phyloP scores from a whole-genome alignment of 2,888 invertebrate genomes.

The Horisme vitalbata region DNA sequence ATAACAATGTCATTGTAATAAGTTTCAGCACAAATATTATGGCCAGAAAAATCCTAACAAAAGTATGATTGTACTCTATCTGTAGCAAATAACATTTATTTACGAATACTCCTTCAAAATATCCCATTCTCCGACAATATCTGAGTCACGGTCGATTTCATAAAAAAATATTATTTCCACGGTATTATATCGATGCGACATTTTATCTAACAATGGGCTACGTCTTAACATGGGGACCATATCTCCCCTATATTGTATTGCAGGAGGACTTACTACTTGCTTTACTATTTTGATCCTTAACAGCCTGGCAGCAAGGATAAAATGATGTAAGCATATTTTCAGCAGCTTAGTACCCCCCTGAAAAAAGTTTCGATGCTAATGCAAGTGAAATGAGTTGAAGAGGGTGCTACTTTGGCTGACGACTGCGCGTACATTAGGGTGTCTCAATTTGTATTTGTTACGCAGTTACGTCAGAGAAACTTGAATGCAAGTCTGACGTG shows the following conservation, averaged over 20 bases:
- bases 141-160: slow-evolving; percentile 13
- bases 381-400: neutral
- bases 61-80: neutral
- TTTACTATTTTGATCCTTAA: slow-evolving; percentile 5
- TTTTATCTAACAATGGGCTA: slow-evolving; percentile 29
- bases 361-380: slow-evolving; percentile 2
- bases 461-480: slow-evolving; percentile 19
- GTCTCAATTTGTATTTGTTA: slow-evolving; percentile 24
- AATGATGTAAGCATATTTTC: neutral
- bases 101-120: slow-evolving; percentile 15
- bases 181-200: slow-evolving; percentile 24
- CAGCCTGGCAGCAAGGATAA: neutral
- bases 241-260: slow-evolving; percentile 31
- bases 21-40: neutral
- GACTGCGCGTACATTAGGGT: slow-evolving; percentile 22
- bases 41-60: neutral
- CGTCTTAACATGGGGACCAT: slow-evolving; percentile 18
- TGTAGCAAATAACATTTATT: slow-evolving; percentile 13
- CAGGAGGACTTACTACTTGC: slow-evolving; percentile 18
- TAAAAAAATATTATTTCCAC: slow-evolving; percentile 17
- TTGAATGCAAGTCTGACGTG: slow-evolving; percentile 20
- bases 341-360: neutral
- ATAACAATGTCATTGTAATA: neutral
- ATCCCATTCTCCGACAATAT: slow-evolving; percentile 2
- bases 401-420: slow-evolving; percentile 6